Percentiles rank a stretch among this genome's conserved stretches.
Evolutionary conservation across 1,140 invertebrate genomes (phyloP).

Genomic region (Listronotus oregonensis): DNA sequence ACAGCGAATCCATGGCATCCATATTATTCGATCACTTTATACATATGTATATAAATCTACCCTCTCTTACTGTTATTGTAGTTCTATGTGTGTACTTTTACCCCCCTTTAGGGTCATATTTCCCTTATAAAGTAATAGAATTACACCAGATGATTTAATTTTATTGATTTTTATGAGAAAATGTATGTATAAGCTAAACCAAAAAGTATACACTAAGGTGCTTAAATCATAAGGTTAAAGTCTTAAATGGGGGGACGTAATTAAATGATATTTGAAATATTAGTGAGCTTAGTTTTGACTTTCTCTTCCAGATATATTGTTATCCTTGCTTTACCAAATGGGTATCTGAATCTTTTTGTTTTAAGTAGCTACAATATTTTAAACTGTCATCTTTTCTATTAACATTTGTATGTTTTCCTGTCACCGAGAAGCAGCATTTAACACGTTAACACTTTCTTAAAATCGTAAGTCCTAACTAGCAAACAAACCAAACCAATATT

Average conservation of each 20-base stretch:
- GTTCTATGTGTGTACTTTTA: constrained; percentile 4
- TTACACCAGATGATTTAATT: neutral
- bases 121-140: constrained; percentile 13
- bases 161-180: neutral
- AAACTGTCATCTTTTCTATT: no score
- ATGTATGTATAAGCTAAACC: no score
- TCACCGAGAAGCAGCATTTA: neutral
- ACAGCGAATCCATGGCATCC: constrained; percentile 13
- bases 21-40: constrained; percentile 23
- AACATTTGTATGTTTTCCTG: no score
- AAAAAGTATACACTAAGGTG: no score
- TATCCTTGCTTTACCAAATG: no score
- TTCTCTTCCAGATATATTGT: no score
- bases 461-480: neutral
- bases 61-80: constrained; percentile 7
- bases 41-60: constrained; percentile 23
- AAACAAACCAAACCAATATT: constrained; percentile 7
- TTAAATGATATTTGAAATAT: no score
- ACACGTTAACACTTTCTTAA: constrained; percentile 6
- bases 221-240: no score
- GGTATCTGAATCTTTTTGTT: no score
- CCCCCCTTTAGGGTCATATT: constrained; percentile 15
- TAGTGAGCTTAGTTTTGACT: no score
- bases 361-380: no score
- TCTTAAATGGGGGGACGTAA: no score